Evolutionary conservation across 2,113 vertebrate species (phyloP).

Genomic region (Dromaius novaehollandiae): DNA sequence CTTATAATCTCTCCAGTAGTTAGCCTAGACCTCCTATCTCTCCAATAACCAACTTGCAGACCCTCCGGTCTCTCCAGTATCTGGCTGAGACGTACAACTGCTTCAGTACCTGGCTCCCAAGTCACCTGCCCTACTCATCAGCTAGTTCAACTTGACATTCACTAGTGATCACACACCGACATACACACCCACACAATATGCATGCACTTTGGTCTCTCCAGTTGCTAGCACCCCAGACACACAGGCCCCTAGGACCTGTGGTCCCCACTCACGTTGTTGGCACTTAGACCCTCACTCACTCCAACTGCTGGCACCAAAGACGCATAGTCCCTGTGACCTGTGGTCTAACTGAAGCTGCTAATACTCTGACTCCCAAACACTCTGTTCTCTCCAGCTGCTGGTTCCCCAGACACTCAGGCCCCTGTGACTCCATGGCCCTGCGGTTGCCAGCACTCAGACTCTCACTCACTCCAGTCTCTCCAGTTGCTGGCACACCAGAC

Average conservation of each 20-base stretch:
- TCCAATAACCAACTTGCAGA: not conserved
- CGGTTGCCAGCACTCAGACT: no score
- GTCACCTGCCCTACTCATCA: not conserved
- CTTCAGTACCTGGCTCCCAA: not conserved
- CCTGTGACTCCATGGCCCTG: not conserved
- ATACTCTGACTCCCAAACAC: not conserved
- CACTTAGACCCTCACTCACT: no score
- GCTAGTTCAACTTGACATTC: not conserved
- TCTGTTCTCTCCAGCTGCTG: not conserved
- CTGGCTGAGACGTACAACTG: not conserved
- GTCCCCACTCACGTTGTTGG: not conserved
- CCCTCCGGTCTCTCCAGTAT: not conserved
- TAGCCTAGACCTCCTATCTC: not conserved
- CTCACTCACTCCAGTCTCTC: not conserved
- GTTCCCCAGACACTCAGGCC: not conserved
- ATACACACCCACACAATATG: not conserved
- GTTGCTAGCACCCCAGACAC: not conserved
- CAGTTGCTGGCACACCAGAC: no score
- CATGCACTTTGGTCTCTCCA: accelerated
- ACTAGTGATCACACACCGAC: not conserved
- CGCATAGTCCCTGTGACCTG: no score
- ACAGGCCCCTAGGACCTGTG: not conserved
- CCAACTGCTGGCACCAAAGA: no score
- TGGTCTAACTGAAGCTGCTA: no score
- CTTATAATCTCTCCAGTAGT: not conserved